These are phyloP conservation scores for Gavia stellata DNA, from an alignment of 2,113 vertebrate species.

Conservation along the genomic window DNA sequence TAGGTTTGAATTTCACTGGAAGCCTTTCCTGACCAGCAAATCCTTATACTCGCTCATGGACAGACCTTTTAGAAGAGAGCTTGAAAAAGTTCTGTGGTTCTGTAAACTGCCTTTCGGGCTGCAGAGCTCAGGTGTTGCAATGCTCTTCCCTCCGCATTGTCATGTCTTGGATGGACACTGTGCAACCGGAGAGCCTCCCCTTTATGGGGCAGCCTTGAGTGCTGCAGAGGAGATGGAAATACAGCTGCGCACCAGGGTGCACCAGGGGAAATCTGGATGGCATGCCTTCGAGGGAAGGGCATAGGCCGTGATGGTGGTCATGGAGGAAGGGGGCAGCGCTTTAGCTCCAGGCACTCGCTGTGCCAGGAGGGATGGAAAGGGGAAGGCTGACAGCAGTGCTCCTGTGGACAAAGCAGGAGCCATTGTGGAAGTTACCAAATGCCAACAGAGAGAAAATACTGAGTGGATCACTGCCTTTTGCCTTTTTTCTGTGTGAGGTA, in stretches of 20 bases:
- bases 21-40: not conserved
- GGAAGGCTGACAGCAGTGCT: not conserved
- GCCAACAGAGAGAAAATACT: not conserved
- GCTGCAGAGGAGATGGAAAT: not conserved
- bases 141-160: too few species aligned
- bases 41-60: not conserved
- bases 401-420: not conserved
- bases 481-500: not conserved
- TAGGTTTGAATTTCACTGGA: not conserved
- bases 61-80: not conserved
- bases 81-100: not conserved
- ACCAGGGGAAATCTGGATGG: not conserved
- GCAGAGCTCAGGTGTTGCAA: not conserved
- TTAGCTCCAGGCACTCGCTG: not conserved
- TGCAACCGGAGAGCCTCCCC: not conserved
- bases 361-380: not conserved
- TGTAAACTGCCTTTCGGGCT: not conserved
- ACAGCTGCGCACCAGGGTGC: not conserved
- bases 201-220: not conserved
- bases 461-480: not conserved
- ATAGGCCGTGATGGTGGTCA: not conserved
- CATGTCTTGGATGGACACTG: fast-evolving
- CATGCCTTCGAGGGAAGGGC: not conserved
- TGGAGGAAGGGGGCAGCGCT: not conserved
- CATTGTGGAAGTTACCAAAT: not conserved